Percentiles rank a stretch among this genome's conserved stretches.
These are phyloP conservation scores for Enteromius thamalakanensis DNA, from an alignment of 2,797 vertebrate species.

Conservation along the genomic window DNA sequence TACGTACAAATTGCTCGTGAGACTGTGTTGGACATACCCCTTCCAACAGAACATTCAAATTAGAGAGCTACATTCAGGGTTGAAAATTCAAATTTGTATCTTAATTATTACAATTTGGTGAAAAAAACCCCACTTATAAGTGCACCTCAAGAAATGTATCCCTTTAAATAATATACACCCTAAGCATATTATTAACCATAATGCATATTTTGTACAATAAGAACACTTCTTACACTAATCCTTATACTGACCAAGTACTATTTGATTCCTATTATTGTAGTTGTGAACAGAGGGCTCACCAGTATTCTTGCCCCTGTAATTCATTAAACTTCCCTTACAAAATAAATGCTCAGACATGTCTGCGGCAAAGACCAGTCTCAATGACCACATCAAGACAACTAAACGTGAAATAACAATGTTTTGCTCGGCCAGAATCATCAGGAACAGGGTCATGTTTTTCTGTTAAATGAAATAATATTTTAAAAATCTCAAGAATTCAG, in stretches of 20 bases:
- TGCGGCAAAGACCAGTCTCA: slow-evolving; percentile 48
- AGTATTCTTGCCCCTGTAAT: slow-evolving; percentile 49
- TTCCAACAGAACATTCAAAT: background rate
- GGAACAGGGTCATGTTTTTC: slow-evolving; percentile 75
- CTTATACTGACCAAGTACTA: slow-evolving; percentile 24
- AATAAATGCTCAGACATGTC: slow-evolving; percentile 54
- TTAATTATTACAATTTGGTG: background rate
- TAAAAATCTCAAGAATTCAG: slow-evolving; percentile 85
- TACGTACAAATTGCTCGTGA: too few species aligned
- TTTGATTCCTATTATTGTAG: slow-evolving; percentile 37
- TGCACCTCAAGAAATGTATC: background rate
- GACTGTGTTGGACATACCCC: background rate
- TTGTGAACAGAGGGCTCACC: slow-evolving; percentile 13
- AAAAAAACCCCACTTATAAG: background rate
- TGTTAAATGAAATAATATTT: slow-evolving; percentile 78
- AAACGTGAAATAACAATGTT: slow-evolving; percentile 65
- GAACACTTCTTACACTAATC: background rate
- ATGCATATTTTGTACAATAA: slow-evolving; percentile 20
- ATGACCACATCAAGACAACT: slow-evolving; percentile 54
- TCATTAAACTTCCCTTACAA: slow-evolving; percentile 59
- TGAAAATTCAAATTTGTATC: background rate
- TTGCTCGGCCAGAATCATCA: slow-evolving; percentile 61
- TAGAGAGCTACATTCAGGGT: background rate
- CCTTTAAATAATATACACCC: background rate
- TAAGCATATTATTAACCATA: slow-evolving; percentile 2